Evolutionary conservation across 2,888 invertebrate genomes (phyloP), one percentile per base, ranked within the genome.

Genomic region (Orchesellides sinensis): DNA sequence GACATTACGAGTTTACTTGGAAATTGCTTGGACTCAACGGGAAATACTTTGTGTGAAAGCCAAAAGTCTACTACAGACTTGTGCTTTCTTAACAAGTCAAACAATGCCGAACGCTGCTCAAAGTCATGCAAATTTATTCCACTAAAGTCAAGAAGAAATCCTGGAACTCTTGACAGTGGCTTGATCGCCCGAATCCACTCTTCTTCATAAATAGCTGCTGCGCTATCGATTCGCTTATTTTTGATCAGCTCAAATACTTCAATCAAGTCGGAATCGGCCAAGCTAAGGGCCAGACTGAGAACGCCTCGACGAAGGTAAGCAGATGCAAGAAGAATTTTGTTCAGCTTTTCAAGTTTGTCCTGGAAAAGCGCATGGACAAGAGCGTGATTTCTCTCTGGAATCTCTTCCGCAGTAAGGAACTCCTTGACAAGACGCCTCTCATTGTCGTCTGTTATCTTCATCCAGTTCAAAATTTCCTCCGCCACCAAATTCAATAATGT

Each of bases 221-320:
- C n/a, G n/a, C n/a, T n/a, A n/a, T n/a, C n/a, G n/a, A n/a, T n/a
- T n/a, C n/a, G n/a, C n/a, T n/a, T n/a, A n/a, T n/a, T n/a, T n/a
- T n/a, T 17, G 1, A n/a, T 21, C 1, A 81, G 66, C 81, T 74
- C 74, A 3, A 17, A 19, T 0, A 52, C 23, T 10, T 77, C 75
- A 14, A 49, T 40, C 17, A 10, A 2, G 5, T 77, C 63, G 5
- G 49, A 23, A 3, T 27, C 69, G 3, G 32, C 27, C 87, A 32
- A 87, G 47, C 59, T 87, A 86, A 0, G 85, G 84, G 72, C 75
- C 14, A 52, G 21, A 14, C 35, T 21, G 17, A 86, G 32, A 8
- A 86, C 79, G n/a, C 78, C 83, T 66, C 79, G 78, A 19, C 74
- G 47, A 8, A 85, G 32, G 32, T 81, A 77, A 12, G 81, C 84